Conservation (phyloP, 1,140 invertebrate species). For the Cheumatopsyche charites region DNA sequence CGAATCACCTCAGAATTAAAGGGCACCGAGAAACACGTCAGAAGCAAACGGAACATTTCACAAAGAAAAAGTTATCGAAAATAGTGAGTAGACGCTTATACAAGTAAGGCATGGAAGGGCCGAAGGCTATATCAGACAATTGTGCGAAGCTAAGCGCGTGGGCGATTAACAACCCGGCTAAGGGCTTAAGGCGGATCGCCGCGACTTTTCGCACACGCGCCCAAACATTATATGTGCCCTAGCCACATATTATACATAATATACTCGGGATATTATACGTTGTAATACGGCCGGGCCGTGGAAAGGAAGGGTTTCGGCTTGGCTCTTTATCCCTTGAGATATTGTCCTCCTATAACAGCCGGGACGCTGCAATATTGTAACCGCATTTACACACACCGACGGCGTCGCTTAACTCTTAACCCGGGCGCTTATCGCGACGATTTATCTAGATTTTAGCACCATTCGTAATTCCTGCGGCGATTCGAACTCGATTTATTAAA, state of each 20-base stretch:
- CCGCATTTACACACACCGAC: conserved; percentile 29
- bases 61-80: neutral
- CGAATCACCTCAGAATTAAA: too few relatives aligned
- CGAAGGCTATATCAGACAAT: conserved; percentile 29
- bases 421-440: conserved; percentile 15
- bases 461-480: conserved; percentile 5
- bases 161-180: conserved; percentile 42
- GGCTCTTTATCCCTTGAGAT: conserved; percentile 32
- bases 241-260: neutral
- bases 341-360: conserved; percentile 33
- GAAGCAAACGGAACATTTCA: neutral
- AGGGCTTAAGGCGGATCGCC: conserved; percentile 40
- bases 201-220: conserved; percentile 36
- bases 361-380: conserved; percentile 34
- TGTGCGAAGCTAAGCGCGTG: conserved; percentile 35
- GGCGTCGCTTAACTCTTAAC: conserved; percentile 19
- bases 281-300: neutral
- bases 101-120: neutral
- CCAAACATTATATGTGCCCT: conserved; percentile 22
- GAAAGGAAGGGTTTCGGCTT: conserved; percentile 21
- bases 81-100: neutral
- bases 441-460: conserved; percentile 28
- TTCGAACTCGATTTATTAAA: conserved; percentile 8
- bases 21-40: too few relatives aligned
- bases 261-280: conserved; percentile 7